A percentile compares a stretch with the other conserved stretches of the same genome.
Conservation (phyloP, 2,797 vertebrate genomes). For the Peromyscus melanophrys region DNA sequence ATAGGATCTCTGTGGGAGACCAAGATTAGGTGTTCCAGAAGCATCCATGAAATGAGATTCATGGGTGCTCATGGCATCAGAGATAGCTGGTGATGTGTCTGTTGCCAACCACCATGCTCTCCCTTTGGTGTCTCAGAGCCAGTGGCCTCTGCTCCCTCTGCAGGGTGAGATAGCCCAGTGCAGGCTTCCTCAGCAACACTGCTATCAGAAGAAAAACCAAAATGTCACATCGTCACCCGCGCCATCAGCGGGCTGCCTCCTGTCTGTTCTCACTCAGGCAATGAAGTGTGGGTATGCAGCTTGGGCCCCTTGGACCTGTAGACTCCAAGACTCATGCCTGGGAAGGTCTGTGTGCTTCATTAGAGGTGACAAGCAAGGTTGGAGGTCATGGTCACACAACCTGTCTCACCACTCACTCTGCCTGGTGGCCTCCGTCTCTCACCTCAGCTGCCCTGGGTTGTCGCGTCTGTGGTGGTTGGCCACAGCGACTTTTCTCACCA, state of each 20-base stretch:
- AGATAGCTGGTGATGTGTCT: not conserved
- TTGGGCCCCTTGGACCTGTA: too few species aligned
- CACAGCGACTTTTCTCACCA: not conserved
- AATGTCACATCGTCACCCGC: too few species aligned
- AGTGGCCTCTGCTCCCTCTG: too few species aligned
- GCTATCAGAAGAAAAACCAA: not conserved
- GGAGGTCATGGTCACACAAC: not conserved
- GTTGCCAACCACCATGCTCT: too few species aligned
- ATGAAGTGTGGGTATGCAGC: not conserved
- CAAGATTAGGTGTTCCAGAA: not conserved
- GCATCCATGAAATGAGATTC: not conserved
- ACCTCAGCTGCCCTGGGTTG: not conserved
- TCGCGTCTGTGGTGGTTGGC: rapidly evolving
- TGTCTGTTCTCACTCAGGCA: not conserved
- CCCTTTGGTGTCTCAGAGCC: not conserved
- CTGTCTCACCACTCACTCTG: not conserved
- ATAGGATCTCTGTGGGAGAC: not conserved
- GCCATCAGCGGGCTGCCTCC: not conserved
- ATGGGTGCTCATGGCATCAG: not conserved
- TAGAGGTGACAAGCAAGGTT: not conserved
- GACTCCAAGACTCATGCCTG: not conserved
- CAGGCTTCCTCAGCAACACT: not conserved
- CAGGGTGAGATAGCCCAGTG: not conserved
- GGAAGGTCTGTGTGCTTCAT: not conserved
- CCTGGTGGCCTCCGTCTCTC: not conserved